Percentiles rank a stretch among this genome's conserved stretches.
phyloP scores from a whole-genome alignment of 2,888 invertebrate species.

The Syrphus vitripennis region DNA sequence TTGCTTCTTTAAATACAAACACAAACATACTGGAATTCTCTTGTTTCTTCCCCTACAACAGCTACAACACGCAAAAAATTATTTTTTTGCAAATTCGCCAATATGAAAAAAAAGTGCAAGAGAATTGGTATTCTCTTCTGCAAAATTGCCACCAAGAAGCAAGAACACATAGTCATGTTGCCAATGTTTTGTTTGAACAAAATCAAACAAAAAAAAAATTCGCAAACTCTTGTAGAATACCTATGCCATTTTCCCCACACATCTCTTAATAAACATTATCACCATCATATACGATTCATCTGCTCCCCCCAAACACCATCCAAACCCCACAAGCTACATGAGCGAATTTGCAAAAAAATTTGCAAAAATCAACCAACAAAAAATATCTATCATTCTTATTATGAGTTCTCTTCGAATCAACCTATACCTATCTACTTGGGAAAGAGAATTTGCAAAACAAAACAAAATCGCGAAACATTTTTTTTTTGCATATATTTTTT shows the following conservation, averaged over 20 bases:
- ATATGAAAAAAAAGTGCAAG: neutral
- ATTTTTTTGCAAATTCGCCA: constrained; percentile 46
- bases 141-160: neutral
- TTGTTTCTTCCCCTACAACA: constrained; percentile 23
- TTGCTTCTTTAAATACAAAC: neutral
- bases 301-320: neutral
- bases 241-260: neutral
- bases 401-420: constrained; percentile 23
- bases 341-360: constrained; percentile 10
- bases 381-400: neutral
- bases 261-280: constrained; percentile 49
- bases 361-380: constrained; percentile 37
- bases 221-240: constrained; percentile 40
- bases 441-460: constrained; percentile 63
- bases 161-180: constrained; percentile 31
- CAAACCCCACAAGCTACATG: neutral
- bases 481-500: constrained; percentile 56
- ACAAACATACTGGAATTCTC: constrained; percentile 12
- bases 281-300: neutral
- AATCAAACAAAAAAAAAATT: constrained; percentile 27
- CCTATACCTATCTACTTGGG: neutral
- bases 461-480: constrained; percentile 56
- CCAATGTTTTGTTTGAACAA: neutral
- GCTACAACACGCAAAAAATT: neutral
- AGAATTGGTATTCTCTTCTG: constrained; percentile 8